Percentiles rank a stretch among this genome's conserved stretches.
phyloP scores from a whole-genome alignment of 2,888 invertebrate species.

The Tortrix viridana region DNA sequence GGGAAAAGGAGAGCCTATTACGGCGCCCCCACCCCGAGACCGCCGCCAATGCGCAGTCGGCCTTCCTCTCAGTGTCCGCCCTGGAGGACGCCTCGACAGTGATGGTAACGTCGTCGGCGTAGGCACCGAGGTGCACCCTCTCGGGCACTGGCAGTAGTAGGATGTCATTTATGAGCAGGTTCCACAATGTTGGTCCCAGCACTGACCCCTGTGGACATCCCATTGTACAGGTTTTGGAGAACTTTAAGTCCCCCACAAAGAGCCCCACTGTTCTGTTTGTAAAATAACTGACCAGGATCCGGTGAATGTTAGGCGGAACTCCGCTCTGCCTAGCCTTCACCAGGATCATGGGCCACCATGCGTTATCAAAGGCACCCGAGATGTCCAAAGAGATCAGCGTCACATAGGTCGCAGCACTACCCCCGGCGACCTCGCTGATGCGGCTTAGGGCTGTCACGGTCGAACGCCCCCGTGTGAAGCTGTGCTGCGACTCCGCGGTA shows the following conservation, averaged over 20 bases:
- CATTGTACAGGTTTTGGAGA: conserved; percentile 42
- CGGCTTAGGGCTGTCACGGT: conserved; percentile 28
- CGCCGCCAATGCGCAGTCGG: background rate
- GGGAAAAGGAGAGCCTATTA: background rate
- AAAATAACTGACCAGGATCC: conserved; percentile 46
- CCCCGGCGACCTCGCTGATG: background rate
- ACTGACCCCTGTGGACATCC: conserved; percentile 46
- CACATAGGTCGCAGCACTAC: background rate
- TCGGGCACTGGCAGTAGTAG: conserved; percentile 41
- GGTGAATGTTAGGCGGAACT: conserved; percentile 45
- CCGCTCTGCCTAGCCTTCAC: conserved; percentile 44
- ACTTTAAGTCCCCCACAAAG: conserved; percentile 39
- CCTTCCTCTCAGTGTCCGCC: background rate
- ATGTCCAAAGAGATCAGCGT: conserved; percentile 47
- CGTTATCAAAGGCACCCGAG: conserved; percentile 50
- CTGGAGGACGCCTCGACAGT: background rate
- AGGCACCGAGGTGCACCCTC: background rate
- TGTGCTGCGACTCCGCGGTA: conserved; percentile 46
- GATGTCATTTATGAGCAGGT: conserved; percentile 44
- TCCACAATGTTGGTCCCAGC: conserved; percentile 41
- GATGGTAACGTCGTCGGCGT: conserved; percentile 2
- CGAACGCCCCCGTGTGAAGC: conserved; percentile 47
- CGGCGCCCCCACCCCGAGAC: background rate
- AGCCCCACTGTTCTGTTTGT: conserved; percentile 39
- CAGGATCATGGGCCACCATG: conserved; percentile 55